These are phyloP conservation scores for Hyppa rectilinea DNA, from an alignment of 2,888 invertebrate species.

Conservation along the genomic window DNA sequence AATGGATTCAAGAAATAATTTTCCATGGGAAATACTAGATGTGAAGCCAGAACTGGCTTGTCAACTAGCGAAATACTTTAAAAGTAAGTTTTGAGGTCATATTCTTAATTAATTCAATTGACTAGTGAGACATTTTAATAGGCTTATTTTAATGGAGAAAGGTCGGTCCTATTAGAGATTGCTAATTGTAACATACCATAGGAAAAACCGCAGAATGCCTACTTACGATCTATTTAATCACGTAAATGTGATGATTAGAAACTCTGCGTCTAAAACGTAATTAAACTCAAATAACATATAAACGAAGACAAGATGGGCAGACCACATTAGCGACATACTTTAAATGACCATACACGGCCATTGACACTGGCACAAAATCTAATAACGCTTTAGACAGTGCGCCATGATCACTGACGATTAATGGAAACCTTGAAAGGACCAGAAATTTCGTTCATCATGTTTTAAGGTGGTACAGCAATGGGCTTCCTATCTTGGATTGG, in stretches of 20 bases:
- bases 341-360: constrained; percentile 10
- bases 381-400: background rate
- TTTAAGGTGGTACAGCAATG: background rate
- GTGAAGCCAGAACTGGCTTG: constrained; percentile 25
- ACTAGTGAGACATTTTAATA: background rate
- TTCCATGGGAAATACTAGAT: constrained; percentile 39
- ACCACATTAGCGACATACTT: constrained; percentile 42
- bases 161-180: background rate
- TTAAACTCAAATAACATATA: constrained; percentile 29
- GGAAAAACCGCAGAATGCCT: background rate
- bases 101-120: background rate
- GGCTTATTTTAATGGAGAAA: background rate
- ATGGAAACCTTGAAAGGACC: background rate
- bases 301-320: constrained; percentile 33
- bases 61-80: constrained; percentile 39
- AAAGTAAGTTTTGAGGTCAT: constrained; percentile 36
- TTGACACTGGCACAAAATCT: constrained; percentile 38
- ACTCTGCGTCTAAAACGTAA: constrained; percentile 11
- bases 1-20: constrained; percentile 31
- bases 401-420: background rate
- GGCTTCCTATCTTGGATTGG: background rate
- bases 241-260: constrained; percentile 23
- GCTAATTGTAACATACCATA: background rate
- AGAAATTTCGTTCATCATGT: too few relatives aligned
- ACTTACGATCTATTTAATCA: background rate